Conservation (phyloP, 2,888 invertebrate species). For the Hypselothyrea guttata region DNA sequence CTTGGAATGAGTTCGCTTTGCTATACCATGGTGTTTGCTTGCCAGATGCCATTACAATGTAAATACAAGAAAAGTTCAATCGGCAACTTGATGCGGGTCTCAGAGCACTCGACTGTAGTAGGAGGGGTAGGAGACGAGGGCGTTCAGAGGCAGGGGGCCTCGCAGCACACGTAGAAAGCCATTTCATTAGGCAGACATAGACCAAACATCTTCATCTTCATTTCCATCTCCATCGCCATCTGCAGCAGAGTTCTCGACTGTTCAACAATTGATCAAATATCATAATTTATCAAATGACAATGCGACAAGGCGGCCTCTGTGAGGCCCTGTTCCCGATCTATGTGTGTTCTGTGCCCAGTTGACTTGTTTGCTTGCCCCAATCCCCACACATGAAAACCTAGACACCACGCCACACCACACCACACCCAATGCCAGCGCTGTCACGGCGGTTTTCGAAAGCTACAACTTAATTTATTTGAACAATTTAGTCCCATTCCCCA, state of each 20-base stretch:
- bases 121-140: not conserved
- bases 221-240: constrained; percentile 20
- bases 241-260: constrained; percentile 45
- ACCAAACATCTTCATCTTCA: constrained; percentile 1
- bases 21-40: constrained; percentile 52
- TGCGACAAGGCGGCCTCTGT: constrained; percentile 65
- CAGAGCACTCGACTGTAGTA: not conserved
- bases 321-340: constrained; percentile 58
- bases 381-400: constrained; percentile 53
- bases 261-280: constrained; percentile 79
- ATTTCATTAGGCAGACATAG: constrained; percentile 57
- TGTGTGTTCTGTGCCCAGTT: constrained; percentile 13
- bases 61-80: constrained; percentile 74
- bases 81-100: constrained; percentile 66
- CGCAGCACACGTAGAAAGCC: constrained; percentile 58
- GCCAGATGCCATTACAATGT: constrained; percentile 78
- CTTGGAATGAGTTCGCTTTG: constrained; percentile 34
- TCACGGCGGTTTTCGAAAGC: constrained; percentile 60
- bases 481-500: constrained; percentile 74
- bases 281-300: constrained; percentile 79
- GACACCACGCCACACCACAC: constrained; percentile 43
- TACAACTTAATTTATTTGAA: constrained; percentile 77
- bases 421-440: constrained; percentile 44
- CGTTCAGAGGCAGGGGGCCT: constrained; percentile 5
- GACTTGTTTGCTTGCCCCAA: constrained; percentile 71